Conservation (phyloP, 2,888 invertebrate species). For the Oscheius sp. region DNA sequence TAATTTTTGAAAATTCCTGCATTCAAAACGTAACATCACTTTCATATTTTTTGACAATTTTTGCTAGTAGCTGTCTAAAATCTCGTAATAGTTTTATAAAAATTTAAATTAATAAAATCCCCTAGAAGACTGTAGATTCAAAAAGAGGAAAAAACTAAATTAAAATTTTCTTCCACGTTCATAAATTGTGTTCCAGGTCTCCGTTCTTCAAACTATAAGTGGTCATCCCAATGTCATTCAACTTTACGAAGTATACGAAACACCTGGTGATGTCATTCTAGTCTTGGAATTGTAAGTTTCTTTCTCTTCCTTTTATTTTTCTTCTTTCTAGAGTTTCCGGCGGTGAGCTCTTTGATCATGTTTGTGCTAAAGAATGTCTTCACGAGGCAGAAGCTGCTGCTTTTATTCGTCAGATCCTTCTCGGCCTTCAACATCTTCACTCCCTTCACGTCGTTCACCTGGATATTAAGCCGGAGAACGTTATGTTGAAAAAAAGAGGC, state of each 20-base stretch:
- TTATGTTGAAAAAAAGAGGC: slow-evolving; percentile 73
- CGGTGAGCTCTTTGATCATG: slow-evolving; percentile 78
- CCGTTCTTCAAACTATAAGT: slow-evolving; percentile 75
- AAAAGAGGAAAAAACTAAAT: too few species aligned
- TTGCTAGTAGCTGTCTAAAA: too few species aligned
- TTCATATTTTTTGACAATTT: too few species aligned
- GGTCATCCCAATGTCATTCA: slow-evolving; percentile 78
- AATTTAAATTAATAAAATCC: too few species aligned
- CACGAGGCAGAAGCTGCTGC: slow-evolving; percentile 77
- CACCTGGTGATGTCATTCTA: slow-evolving; percentile 76
- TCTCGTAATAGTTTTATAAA: too few species aligned
- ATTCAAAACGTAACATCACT: too few species aligned
- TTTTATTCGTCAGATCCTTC: slow-evolving; percentile 77
- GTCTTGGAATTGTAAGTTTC: slow-evolving; percentile 75
- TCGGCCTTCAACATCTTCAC: slow-evolving; percentile 78
- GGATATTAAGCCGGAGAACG: slow-evolving; percentile 80
- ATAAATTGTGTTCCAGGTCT: slow-evolving; percentile 49
- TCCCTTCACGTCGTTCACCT: slow-evolving; percentile 77
- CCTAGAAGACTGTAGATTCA: too few species aligned
- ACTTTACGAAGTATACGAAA: slow-evolving; percentile 77
- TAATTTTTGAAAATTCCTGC: too few species aligned
- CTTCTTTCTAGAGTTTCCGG: slow-evolving; percentile 75
- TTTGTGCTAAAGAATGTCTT: slow-evolving; percentile 74
- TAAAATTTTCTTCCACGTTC: too few species aligned
- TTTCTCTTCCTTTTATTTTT: not conserved